A percentile compares a stretch with the other conserved stretches of the same genome.
These are phyloP conservation scores for Paragorgia papillata DNA, from an alignment of 92 coral and sea anemone species.

Conservation along the genomic window DNA sequence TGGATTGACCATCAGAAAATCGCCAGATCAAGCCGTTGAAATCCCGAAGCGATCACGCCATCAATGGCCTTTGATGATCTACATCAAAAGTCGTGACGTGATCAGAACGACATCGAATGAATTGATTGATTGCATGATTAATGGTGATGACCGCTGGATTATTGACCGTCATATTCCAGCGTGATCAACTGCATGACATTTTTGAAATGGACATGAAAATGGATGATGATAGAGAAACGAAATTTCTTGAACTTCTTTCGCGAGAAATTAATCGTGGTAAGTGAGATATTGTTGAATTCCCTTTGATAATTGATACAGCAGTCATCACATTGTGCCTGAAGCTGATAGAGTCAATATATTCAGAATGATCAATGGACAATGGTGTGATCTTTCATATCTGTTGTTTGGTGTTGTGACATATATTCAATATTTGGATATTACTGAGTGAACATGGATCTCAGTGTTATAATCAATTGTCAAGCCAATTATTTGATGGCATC, in stretches of 20 bases:
- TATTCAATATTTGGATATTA: too few relatives aligned
- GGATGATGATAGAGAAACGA: background rate
- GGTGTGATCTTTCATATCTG: too few relatives aligned
- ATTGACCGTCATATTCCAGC: background rate
- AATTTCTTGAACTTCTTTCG: constrained; percentile 23
- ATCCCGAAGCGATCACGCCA: constrained; percentile 27
- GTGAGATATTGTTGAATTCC: background rate
- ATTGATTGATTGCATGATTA: constrained; percentile 50
- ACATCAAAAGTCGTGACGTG: constrained; percentile 21
- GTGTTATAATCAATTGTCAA: too few relatives aligned
- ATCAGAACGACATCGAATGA: constrained; percentile 31
- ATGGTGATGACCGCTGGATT: constrained; percentile 30
- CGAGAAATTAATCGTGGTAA: constrained; percentile 32
- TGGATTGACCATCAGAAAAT: constrained; percentile 14
- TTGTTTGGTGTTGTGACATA: too few relatives aligned
- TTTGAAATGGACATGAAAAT: background rate
- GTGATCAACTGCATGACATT: background rate
- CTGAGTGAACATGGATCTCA: too few relatives aligned
- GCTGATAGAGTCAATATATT: too few relatives aligned
- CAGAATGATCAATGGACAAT: too few relatives aligned
- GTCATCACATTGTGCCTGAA: too few relatives aligned
- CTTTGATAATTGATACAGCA: too few relatives aligned
- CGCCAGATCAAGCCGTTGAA: constrained; percentile 4
- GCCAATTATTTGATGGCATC: too few relatives aligned
- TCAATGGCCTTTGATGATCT: constrained; percentile 40